Conservation (phyloP, 2,797 vertebrate genomes). For the Stomatorhinus walkeri region DNA sequence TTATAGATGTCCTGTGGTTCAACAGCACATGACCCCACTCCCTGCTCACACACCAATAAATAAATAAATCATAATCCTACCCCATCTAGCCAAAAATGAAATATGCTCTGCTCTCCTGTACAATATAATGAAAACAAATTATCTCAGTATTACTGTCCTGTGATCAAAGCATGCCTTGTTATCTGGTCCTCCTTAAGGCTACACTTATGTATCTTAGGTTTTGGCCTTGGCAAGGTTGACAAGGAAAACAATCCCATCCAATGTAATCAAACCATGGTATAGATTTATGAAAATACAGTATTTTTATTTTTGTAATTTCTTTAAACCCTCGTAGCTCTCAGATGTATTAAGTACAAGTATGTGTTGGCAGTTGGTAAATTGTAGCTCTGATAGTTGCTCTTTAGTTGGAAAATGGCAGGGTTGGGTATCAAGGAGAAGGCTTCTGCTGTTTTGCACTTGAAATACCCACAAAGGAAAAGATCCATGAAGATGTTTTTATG, state of each 20-base stretch:
- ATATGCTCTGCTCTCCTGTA: not conserved
- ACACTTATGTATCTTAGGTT: not conserved
- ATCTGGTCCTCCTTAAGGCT: not conserved
- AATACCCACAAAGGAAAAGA: not conserved
- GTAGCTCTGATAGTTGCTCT: not conserved
- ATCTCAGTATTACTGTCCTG: not conserved
- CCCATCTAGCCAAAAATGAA: not conserved
- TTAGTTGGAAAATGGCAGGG: not conserved
- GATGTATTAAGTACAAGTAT: slow-evolving; percentile 10
- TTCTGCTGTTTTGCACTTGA: not conserved
- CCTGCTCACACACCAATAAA: not conserved
- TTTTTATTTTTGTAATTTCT: not conserved
- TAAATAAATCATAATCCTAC: not conserved
- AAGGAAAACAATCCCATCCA: not conserved
- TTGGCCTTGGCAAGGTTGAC: not conserved
- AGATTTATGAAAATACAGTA: not conserved
- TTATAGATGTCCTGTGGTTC: not conserved
- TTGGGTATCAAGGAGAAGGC: not conserved
- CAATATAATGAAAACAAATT: not conserved
- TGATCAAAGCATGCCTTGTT: slow-evolving; percentile 17
- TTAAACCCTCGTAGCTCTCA: not conserved
- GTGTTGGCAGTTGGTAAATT: slow-evolving; percentile 6
- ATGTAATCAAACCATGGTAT: not conserved
- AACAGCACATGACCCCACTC: not conserved
- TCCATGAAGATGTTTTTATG: not conserved